Evolutionary conservation across 2,888 invertebrate genomes (phyloP), one percentile per base, ranked within the genome.

Genomic region (Habroteleia sp.): DNA sequence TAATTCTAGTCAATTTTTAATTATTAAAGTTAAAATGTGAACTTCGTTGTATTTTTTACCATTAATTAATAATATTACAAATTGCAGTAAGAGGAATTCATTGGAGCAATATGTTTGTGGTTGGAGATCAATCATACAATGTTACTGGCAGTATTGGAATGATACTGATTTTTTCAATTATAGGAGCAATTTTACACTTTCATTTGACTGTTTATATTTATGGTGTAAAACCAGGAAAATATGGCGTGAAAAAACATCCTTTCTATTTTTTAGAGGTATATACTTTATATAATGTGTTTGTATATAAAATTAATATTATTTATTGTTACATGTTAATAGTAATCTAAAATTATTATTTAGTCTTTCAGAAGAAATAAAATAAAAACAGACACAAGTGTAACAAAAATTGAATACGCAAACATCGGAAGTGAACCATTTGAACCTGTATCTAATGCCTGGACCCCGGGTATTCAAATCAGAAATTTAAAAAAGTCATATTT

Each of bases 201-300:
- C 63, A 93, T 1, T 87, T 97, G 27, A 93, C 97, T 0, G 89
- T 97, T 78, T 98, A 97, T 85, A 89, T 97, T 17, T 97, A 97
- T 87, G 94, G 94, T 77, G 92, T 98, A 5, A 91, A 93, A 74
- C 97, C 97, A 0, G 97, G 97, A 5, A 94, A 94, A 7, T 96
- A 91, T 86, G 97, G 97, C 1, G 93, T 97, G 0, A 93, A 95
- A 0, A 92, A 92, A 73, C 93, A 93, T 16, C 97, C 95, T 93
- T 93, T 96, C 83, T 97, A 96, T 84, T 88, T 85, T 65, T 77
- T 88, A 10, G 81, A 87, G 80, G 88, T 85, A 79, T 27, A 14
- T n/a, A n/a, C n/a, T n/a, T n/a, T n/a, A n/a, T n/a, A n/a, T n/a
- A n/a, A n/a, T n/a, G n/a, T n/a, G n/a, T n/a, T n/a, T n/a, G n/a